Base-by-base conservation (phyloP, 1,140 invertebrate species). In the Procambarus virginalis region DNA sequence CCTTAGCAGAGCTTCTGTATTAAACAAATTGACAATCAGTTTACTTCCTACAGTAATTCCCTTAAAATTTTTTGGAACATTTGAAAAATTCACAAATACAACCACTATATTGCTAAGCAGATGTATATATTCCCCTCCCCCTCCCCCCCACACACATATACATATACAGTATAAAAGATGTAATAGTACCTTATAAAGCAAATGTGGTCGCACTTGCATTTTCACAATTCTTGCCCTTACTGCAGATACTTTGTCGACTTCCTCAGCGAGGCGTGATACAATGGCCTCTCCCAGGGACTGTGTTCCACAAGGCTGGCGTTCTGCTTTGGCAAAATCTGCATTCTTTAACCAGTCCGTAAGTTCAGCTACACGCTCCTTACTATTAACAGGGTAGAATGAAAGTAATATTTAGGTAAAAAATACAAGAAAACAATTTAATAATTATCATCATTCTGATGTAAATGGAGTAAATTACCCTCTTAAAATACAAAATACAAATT, bases 201-300 rank as follows among this genome's bases (percentile, higher is more conserved):
- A 94, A 92, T 96, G 95, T 79, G 97, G 97, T 93, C 97, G 97
- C 2, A 98, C 96, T 93, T 96, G 96, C 94, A 98, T 91, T 82
- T 90, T 90, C 4, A 92, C 82, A 68, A 91, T 91, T 86, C 93
- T 93, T n/a, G 92, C 92, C 58, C 86, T 80, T n/a, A 87, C 92
- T 82, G 91, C 79, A 17, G 91, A 89, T 55, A 93, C 92, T 9
- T 96, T 95, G 0, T 96, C 93, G 3, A 94, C 94, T 76, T 95
- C 92, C 84, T 97, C 95, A 0, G 98, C 93, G 2, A 94, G 93
- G 60, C 94, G 93, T 8, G 98, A 94, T 68, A 97, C 94, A 60
- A 96, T 95, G 0, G 95, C 94, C 92, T 97, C 97, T 0, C 97
- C 92, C 0, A 95, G 94, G 6, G 90, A 55, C 51, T 96, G 95